phyloP scores from a whole-genome alignment of 1,140 invertebrate species.

The Philaenus spumarius region DNA sequence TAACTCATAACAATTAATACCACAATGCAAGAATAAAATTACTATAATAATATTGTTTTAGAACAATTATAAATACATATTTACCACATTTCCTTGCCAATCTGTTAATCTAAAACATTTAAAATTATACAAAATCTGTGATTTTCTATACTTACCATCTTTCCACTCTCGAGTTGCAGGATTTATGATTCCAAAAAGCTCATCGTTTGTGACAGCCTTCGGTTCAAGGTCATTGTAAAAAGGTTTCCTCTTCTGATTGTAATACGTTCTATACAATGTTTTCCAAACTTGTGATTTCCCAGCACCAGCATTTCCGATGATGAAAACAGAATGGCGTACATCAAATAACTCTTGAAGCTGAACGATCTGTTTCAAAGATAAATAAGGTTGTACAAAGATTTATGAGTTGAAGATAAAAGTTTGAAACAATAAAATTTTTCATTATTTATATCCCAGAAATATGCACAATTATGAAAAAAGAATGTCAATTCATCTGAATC shows the following conservation, averaged over 20 bases:
- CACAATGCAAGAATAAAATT: too few species aligned
- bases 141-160: slow-evolving; percentile 66
- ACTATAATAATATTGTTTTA: neutral
- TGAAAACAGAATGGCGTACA: slow-evolving; percentile 91
- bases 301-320: slow-evolving; percentile 86
- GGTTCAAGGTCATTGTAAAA: slow-evolving; percentile 87
- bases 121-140: too few species aligned
- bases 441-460: too few species aligned
- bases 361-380: slow-evolving; percentile 77
- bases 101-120: too few species aligned
- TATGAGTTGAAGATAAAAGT: neutral
- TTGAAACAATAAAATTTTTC: neutral
- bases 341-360: slow-evolving; percentile 88
- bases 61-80: too few species aligned
- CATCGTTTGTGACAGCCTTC: slow-evolving; percentile 93
- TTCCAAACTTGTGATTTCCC: slow-evolving; percentile 93
- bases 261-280: slow-evolving; percentile 76
- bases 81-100: too few species aligned
- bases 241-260: slow-evolving; percentile 70
- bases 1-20: too few species aligned
- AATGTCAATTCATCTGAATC: too few species aligned
- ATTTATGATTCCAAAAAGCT: slow-evolving; percentile 93
- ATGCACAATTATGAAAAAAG: too few species aligned
- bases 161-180: slow-evolving; percentile 94
- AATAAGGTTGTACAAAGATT: neutral